These are phyloP conservation scores for Notoglanidium macrostoma DNA, from an alignment of 2,797 vertebrate genomes.

Conservation along the genomic window DNA sequence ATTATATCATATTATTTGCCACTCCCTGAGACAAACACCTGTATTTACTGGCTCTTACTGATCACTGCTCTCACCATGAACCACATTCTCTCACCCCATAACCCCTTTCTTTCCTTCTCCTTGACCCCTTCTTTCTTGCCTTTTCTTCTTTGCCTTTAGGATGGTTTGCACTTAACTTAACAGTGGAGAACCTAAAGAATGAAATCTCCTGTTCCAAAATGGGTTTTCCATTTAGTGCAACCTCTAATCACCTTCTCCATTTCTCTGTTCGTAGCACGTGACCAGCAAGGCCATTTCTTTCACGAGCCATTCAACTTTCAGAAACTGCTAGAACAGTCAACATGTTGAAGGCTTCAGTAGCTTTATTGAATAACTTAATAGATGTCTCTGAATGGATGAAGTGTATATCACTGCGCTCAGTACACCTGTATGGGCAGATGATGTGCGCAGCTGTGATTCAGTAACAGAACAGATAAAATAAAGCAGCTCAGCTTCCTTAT, in stretches of 20 bases:
- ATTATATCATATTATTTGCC: not conserved
- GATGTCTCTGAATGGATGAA: not conserved
- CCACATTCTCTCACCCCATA: not conserved
- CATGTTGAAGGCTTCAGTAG: not conserved
- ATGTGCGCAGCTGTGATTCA: not conserved
- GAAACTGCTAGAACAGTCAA: not conserved
- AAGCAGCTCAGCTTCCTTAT: not conserved
- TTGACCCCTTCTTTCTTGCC: not conserved
- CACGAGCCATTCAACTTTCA: not conserved
- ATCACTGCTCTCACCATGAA: not conserved
- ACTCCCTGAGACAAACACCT: not conserved
- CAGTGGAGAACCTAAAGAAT: not conserved
- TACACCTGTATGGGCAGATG: not conserved
- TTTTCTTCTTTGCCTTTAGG: not conserved
- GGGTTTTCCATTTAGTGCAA: not conserved
- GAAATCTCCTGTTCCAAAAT: not conserved
- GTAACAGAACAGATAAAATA: constrained; percentile 4
- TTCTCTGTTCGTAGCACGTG: not conserved
- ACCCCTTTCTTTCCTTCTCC: not conserved
- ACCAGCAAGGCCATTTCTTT: not conserved
- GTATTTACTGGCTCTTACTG: not conserved
- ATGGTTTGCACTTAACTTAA: not conserved
- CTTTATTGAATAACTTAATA: not conserved
- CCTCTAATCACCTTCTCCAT: not conserved
- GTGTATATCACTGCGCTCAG: not conserved